These are phyloP conservation scores for Autographa gamma DNA, from an alignment of 2,888 invertebrate species.

Conservation along the genomic window DNA sequence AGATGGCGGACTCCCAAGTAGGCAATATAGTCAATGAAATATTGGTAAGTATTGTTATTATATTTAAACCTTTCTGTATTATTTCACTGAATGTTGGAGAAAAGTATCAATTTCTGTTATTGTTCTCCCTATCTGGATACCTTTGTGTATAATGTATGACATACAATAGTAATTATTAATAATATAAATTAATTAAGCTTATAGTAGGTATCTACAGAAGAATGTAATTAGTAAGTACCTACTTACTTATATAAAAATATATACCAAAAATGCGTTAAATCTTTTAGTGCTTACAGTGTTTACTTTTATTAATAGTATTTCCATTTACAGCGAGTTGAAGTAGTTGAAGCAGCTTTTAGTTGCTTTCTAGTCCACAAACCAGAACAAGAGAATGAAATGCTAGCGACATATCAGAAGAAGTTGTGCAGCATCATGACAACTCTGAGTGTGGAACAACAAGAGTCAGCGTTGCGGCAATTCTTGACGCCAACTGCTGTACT, in stretches of 20 bases:
- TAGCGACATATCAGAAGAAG: constrained; percentile 91
- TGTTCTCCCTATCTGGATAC: too few species aligned
- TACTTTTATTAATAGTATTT: not conserved
- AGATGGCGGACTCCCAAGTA: constrained; percentile 90
- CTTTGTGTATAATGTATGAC: too few species aligned
- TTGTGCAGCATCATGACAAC: constrained; percentile 91
- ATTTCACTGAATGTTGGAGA: too few species aligned
- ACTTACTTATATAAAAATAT: too few species aligned
- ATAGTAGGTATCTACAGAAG: too few species aligned
- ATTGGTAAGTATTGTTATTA: constrained; percentile 83
- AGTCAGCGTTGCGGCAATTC: constrained; percentile 93
- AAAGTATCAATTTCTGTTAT: too few species aligned
- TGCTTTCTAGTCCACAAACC: constrained; percentile 94
- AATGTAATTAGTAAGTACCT: too few species aligned
- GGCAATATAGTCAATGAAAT: constrained; percentile 91
- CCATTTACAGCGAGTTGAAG: constrained; percentile 92
- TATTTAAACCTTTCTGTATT: not conserved
- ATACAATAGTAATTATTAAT: too few species aligned
- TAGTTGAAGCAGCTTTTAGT: constrained; percentile 96
- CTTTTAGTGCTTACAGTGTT: too few species aligned
- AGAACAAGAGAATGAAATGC: constrained; percentile 91
- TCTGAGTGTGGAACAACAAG: constrained; percentile 92
- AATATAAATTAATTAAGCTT: too few species aligned
- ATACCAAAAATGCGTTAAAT: too few species aligned
- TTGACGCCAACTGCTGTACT: constrained; percentile 92